phyloP scores from a whole-genome alignment of 2,113 vertebrate genomes.

The Gopherus flavomarginatus region DNA sequence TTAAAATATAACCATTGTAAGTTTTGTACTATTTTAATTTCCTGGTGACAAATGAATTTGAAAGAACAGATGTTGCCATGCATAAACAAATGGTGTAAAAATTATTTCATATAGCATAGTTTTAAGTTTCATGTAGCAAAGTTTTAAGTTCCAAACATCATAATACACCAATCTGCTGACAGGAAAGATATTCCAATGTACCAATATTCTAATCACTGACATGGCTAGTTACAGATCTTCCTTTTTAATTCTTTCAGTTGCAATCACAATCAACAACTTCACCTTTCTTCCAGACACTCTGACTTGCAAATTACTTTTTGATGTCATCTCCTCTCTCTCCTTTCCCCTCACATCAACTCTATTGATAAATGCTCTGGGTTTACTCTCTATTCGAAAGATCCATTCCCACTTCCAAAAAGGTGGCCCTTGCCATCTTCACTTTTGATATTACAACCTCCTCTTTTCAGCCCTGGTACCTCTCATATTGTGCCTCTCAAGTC shows the following conservation, averaged over 20 bases:
- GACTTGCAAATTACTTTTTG: not conserved
- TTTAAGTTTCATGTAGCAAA: not conserved
- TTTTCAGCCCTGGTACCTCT: not conserved
- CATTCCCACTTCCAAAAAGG: not conserved
- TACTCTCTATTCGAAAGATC: not conserved
- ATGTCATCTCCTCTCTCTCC: not conserved
- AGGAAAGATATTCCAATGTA: not conserved
- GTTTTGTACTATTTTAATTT: not conserved
- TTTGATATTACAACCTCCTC: not conserved
- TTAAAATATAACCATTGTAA: not conserved
- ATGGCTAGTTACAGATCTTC: not conserved
- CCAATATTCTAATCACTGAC: not conserved
- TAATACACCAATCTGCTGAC: not conserved
- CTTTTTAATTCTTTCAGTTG: not conserved
- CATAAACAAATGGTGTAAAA: not conserved
- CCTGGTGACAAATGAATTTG: not conserved
- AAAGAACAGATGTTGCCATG: not conserved
- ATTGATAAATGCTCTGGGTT: not conserved
- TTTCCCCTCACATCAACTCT: not conserved
- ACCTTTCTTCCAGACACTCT: not conserved
- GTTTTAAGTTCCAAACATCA: not conserved
- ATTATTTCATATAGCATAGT: not conserved
- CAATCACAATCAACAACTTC: not conserved
- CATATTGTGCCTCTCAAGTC: not conserved
- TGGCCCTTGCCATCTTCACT: not conserved